Evolutionary conservation across 2,797 vertebrate genomes (phyloP), one percentile per base, ranked within the genome.

Genomic region (Mastacembelus armatus): DNA sequence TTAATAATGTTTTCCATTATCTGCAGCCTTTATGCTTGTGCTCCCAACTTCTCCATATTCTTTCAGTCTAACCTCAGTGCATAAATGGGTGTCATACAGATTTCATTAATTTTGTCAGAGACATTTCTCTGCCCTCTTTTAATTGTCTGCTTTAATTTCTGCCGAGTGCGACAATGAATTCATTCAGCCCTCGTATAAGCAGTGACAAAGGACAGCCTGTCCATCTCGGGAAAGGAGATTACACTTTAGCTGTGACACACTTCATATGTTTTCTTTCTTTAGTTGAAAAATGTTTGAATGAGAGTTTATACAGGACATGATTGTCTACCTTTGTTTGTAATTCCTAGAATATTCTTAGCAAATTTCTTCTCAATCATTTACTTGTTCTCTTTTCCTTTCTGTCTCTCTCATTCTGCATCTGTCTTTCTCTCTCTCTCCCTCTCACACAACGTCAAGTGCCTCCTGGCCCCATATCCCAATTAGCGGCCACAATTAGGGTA

Each of bases 401-500:
- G 5, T 44, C 19, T 42, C 8, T 24, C 19, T 38, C 30, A 29
- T 10, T 47, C 14, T 38, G 1, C 36, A 15, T 62, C 24, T 22
- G 59, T 33, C 30, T 39, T 21, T 63, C 38, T 52, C 32, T n/a
- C 63, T 55, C 57, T 22, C 71, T 57, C 9, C 21, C 24, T 66
- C 64, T 83, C 74, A 38, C 67, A 66, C 69, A 80, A 80, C 83
- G 81, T 77, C 55, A 81, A 74, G 71, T 79, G 85, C 83, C 86
- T 87, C 80, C 67, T 83, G 87, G 89, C 87, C 89, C 88, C 85
- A 50, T 89, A 92, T 93, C 87, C 88, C 92, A 93, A 93, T 94
- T 93, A 94, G 89, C 89, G 62, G 74, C 78, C 82, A 83, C 89
- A 93, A 92, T 92, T 93, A 92, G 92, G 89, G 84, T 92, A 88